A percentile compares a stretch with the other conserved stretches of the same genome.
Evolutionary conservation across 1,140 invertebrate species (phyloP).

Genomic region (Euwallacea similis): DNA sequence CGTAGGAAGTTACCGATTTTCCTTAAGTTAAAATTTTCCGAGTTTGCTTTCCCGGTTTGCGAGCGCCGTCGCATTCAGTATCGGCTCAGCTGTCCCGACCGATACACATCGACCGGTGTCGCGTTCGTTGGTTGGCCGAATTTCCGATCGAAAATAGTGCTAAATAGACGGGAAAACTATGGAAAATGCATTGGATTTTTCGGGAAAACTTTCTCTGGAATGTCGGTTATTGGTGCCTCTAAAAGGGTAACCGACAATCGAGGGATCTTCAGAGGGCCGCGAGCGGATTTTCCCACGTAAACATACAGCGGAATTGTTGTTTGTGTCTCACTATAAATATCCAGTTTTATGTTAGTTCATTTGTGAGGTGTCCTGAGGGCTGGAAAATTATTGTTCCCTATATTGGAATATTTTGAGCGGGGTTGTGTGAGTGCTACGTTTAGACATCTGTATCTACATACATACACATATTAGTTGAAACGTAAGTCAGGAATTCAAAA

Average conservation of each 20-base stretch:
- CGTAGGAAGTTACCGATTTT: slow-evolving; percentile 28
- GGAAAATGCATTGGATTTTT: not conserved
- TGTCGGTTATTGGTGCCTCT: not conserved
- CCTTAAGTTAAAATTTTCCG: slow-evolving; percentile 23
- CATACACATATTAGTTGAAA: too few species aligned
- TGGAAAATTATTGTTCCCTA: too few species aligned
- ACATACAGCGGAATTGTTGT: too few species aligned
- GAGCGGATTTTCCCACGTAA: too few species aligned
- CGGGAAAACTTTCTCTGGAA: not conserved
- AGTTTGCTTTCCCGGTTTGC: slow-evolving; percentile 19
- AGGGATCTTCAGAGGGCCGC: not conserved
- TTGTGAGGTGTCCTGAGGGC: too few species aligned
- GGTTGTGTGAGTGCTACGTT: too few species aligned
- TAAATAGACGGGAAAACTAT: slow-evolving; percentile 11
- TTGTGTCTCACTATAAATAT: too few species aligned
- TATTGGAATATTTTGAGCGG: too few species aligned
- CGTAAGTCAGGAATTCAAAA: too few species aligned
- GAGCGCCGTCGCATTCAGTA: slow-evolving; percentile 37
- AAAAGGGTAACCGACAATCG: not conserved
- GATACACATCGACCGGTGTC: slow-evolving; percentile 26
- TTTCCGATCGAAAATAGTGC: slow-evolving; percentile 29
- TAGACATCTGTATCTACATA: too few species aligned
- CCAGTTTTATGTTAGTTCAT: too few species aligned
- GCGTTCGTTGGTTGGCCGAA: not conserved
- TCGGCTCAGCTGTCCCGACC: slow-evolving; percentile 30